phyloP scores from a whole-genome alignment of 2,113 vertebrate genomes.

The Tinamus guttatus region DNA sequence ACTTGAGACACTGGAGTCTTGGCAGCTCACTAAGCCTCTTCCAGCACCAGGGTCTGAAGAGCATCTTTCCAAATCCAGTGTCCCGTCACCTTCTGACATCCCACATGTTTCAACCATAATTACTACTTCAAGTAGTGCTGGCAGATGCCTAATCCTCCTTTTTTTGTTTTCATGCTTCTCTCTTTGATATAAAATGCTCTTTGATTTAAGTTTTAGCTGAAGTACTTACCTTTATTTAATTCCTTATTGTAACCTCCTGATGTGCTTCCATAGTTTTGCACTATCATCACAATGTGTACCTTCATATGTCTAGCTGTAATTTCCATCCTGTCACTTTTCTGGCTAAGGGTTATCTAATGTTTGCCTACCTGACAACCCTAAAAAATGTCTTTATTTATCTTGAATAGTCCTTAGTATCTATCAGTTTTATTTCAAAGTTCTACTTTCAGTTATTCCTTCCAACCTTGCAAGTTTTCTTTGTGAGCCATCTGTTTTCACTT shows the following conservation, averaged over 20 bases:
- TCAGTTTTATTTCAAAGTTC: background rate
- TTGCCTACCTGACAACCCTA: background rate
- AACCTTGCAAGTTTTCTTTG: background rate
- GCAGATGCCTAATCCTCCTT: background rate
- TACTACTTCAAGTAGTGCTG: background rate
- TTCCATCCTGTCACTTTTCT: background rate
- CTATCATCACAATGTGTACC: background rate
- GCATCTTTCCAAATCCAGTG: background rate
- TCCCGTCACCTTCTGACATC: background rate
- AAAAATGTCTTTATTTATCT: background rate
- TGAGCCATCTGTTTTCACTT: background rate
- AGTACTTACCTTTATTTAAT: background rate
- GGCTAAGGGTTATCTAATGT: background rate
- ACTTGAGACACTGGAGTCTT: background rate
- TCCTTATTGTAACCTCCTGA: background rate
- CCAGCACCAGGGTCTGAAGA: background rate
- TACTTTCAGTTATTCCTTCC: background rate
- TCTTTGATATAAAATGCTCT: background rate
- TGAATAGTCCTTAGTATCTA: background rate
- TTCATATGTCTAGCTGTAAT: background rate
- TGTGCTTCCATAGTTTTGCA: background rate
- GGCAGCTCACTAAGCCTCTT: background rate
- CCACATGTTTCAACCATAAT: background rate
- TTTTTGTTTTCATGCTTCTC: conserved; percentile 20
- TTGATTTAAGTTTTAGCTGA: background rate